These are phyloP conservation scores for Physella acuta DNA, from an alignment of 1,140 invertebrate genomes.

Conservation along the genomic window DNA sequence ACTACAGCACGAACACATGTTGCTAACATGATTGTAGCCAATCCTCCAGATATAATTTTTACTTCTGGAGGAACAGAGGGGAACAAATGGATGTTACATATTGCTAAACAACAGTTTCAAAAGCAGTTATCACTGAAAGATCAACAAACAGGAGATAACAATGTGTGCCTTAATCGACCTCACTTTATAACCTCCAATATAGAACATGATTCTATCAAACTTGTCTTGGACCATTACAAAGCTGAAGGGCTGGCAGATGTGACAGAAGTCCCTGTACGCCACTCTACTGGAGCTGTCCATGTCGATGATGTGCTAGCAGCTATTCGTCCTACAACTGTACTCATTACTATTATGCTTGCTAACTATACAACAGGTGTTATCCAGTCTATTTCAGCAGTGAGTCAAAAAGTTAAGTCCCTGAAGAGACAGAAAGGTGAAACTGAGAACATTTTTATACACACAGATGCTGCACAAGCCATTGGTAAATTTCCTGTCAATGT, in stretches of 20 bases:
- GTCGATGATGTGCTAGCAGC: conserved; percentile 59
- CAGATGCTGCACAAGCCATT: conserved; percentile 67
- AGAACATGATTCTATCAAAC: conserved; percentile 68
- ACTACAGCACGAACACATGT: conserved; percentile 60
- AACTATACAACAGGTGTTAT: conserved; percentile 72
- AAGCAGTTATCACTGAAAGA: too few species aligned
- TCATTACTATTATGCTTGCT: conserved; percentile 69
- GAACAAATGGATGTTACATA: conserved; percentile 65
- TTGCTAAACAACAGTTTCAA: too few species aligned
- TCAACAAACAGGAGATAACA: too few species aligned
- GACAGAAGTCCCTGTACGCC: conserved; percentile 61
- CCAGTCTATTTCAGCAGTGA: conserved; percentile 58
- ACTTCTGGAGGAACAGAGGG: conserved; percentile 70
- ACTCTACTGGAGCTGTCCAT: conserved; percentile 57
- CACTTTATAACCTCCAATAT: conserved; percentile 68
- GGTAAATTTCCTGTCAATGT: conserved; percentile 68
- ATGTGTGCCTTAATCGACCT: conserved; percentile 48
- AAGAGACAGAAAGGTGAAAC: conserved; percentile 32
- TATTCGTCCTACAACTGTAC: conserved; percentile 62
- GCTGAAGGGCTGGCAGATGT: conserved; percentile 60
- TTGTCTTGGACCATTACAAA: conserved; percentile 59
- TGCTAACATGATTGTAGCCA: conserved; percentile 62
- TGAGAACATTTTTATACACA: conserved; percentile 58
- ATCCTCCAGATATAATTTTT: conserved; percentile 64
- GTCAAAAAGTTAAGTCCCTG: conserved; percentile 32